Base-by-base conservation (phyloP, 2,888 invertebrate genomes). In the Caradrina clavipalpis region DNA sequence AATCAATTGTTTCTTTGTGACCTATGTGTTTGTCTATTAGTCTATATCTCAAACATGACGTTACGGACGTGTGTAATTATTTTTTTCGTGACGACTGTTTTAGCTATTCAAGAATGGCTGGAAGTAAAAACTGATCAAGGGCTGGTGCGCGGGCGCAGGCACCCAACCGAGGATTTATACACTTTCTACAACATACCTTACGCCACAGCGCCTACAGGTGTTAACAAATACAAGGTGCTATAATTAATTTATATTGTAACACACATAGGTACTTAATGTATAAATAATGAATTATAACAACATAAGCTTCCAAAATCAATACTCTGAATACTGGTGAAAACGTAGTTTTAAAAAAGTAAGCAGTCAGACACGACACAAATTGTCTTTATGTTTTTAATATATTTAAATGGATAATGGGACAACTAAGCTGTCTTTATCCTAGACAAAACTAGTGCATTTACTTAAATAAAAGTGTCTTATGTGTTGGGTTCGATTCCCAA, bases 121-220 rank as follows among this genome's bases (percentile, higher is more conserved):
- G 57, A 87, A 17, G 85, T 90, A n/a, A 35, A 72, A 6, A 83
- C 73, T 21, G 63, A 59, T 7, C 89, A 90, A 57, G 91, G 90
- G 0, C 74, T 75, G 5, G 86, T 91, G n/a, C 77, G 85, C 11
- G 90, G 90, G 0, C 88, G 81, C 65, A 87, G 74, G 42, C 83
- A 88, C 4, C 59, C 80, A 0, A 78, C 72, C 5, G 78, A 75
- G 19, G 78, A 81, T n/a, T 53, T 89, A 39, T 90, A 78, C 65
- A 72, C 64, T 0, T 92, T 89, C 65, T 86, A 89, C 53, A 86
- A 87, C 50, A 87, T 92, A n/a, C 90, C 91, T 1, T 92, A 91
- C 54, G 91, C 91, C 0, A 89, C 87, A 3, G 87, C 83, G 0
- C 91, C 90, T 0, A 85, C 64, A 0, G 90, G 90, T 2, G 57